Evolutionary conservation across 1,140 invertebrate genomes (phyloP).

Genomic region (Heliconius melpomene): DNA sequence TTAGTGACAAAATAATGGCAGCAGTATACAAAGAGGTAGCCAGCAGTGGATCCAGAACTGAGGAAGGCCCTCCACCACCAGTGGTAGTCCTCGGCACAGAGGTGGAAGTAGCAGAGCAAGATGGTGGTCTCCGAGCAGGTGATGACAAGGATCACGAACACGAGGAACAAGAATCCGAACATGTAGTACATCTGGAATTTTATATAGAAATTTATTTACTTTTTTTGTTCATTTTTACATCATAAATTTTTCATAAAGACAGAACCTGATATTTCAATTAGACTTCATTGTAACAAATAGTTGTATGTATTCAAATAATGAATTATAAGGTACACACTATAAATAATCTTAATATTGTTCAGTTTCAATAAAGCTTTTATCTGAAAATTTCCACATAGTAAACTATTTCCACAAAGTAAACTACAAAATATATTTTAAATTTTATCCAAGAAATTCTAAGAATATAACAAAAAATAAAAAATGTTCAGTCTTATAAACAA

Average conservation of each 20-base stretch:
- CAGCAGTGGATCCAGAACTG: constrained; percentile 98
- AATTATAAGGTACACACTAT: no score
- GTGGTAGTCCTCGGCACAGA: constrained; percentile 97
- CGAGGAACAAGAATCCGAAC: constrained; percentile 99
- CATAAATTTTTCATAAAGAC: no score
- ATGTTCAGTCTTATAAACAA: not conserved
- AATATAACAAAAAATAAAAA: no score
- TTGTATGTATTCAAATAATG: no score
- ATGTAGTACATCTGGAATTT: constrained; percentile 97
- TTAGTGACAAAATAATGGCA: constrained; percentile 98
- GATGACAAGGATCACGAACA: constrained; percentile 98
- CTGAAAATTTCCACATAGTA: no score
- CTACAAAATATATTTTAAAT: no score
- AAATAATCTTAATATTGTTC: no score
- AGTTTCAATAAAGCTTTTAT: no score
- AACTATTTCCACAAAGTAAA: no score
- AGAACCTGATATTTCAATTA: no score
- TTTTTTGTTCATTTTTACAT: not conserved
- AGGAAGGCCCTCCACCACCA: constrained; percentile 92
- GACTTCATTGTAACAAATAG: no score
- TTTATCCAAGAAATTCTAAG: no score
- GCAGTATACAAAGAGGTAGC: constrained; percentile 98
- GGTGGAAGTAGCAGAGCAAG: constrained; percentile 98
- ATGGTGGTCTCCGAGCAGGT: constrained; percentile 99
- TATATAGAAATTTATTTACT: not conserved